These are phyloP conservation scores for Mionectes olivaceus DNA, from an alignment of 2,797 vertebrate genomes.

Conservation along the genomic window DNA sequence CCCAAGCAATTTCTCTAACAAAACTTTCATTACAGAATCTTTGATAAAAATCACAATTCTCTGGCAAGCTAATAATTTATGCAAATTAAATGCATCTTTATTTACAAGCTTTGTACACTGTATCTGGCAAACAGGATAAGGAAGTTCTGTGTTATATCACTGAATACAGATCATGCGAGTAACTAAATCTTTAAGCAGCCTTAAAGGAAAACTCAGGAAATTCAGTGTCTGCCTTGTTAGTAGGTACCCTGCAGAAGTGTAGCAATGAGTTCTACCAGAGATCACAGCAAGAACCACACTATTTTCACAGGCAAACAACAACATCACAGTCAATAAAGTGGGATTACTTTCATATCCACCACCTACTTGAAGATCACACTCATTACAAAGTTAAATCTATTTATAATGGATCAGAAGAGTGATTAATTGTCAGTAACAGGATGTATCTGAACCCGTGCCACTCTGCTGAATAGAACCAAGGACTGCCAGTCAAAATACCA, in stretches of 20 bases:
- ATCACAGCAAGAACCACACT: not conserved
- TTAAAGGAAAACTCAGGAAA: not conserved
- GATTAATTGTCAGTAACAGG: not conserved
- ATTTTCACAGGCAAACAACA: not conserved
- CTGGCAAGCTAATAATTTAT: conserved; percentile 3
- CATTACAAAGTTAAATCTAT: not conserved
- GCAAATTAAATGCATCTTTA: conserved; percentile 27
- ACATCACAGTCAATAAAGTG: not conserved
- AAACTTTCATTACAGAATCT: not conserved
- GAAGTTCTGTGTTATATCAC: not conserved
- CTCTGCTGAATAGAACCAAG: not conserved
- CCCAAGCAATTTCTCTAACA: not conserved
- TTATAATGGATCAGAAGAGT: not conserved
- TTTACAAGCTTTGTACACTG: not conserved
- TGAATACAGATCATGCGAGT: not conserved
- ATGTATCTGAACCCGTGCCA: not conserved
- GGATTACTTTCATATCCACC: not conserved
- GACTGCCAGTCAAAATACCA: not conserved
- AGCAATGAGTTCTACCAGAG: not conserved
- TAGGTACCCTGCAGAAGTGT: not conserved
- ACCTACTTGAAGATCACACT: not conserved
- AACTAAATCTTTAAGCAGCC: not conserved
- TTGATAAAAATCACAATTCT: conserved; percentile 33
- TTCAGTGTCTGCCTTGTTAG: not conserved
- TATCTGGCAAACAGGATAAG: not conserved